Evolutionary conservation across 2,113 vertebrate genomes (phyloP).

Genomic region (Hypomesus transpacificus): DNA sequence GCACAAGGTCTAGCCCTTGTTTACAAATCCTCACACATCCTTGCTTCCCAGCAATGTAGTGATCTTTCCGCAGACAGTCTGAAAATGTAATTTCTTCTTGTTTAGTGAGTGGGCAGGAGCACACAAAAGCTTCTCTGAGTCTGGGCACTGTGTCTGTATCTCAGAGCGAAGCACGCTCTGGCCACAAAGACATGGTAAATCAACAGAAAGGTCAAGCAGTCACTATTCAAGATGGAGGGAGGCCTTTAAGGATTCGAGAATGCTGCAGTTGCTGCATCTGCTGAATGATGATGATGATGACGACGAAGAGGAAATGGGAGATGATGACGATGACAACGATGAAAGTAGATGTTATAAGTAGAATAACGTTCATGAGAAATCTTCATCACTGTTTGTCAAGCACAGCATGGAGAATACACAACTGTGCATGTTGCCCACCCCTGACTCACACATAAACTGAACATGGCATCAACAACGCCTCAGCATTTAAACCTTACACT

Average conservation of each 20-base stretch:
- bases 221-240: conserved; percentile 18
- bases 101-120: conserved; percentile 45
- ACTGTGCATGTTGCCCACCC: no score
- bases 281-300: neutral
- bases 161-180: conserved; percentile 21
- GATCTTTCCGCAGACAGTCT: conserved; percentile 43
- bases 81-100: conserved; percentile 52
- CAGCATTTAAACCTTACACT: no score
- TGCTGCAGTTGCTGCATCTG: conserved; percentile 7
- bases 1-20: neutral
- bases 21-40: conserved; percentile 24
- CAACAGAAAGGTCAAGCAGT: conserved; percentile 48
- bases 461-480: no score
- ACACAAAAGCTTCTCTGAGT: conserved; percentile 18
- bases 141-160: conserved; percentile 41
- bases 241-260: conserved; percentile 21
- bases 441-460: no score
- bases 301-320: conserved; percentile 9
- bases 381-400: no score
- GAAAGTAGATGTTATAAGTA: conserved; percentile 1
- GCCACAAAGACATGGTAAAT: conserved; percentile 49
- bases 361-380: neutral
- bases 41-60: conserved; percentile 20
- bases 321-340: neutral
- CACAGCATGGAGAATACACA: no score